Conservation (phyloP, 2,113 vertebrate species). For the Psilopsiagon aurifrons region DNA sequence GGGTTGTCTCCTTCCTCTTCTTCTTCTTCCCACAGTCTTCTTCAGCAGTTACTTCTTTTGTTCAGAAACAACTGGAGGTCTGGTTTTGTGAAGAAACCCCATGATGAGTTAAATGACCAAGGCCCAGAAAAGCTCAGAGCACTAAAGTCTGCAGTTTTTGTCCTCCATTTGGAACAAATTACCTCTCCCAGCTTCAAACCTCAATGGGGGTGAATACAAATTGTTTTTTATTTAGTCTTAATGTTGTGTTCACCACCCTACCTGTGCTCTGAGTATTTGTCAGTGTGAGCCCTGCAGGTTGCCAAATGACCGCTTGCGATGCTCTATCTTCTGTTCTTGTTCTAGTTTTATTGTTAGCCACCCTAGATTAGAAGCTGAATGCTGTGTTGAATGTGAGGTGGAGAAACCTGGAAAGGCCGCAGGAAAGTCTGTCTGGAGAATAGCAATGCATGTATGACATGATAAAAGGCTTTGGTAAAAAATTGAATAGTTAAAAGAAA, state of each 20-base stretch:
- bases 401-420: neutral
- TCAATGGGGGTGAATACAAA: slow-evolving; percentile 42
- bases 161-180: slow-evolving; percentile 54
- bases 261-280: slow-evolving; percentile 8
- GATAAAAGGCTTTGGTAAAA: neutral
- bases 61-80: slow-evolving; percentile 48
- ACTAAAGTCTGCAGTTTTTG: neutral
- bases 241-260: slow-evolving; percentile 1
- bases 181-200: slow-evolving; percentile 26
- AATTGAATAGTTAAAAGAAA: neutral
- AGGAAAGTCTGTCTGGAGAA: neutral
- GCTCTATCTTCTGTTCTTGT: neutral
- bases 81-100: slow-evolving; percentile 12
- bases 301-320: slow-evolving; percentile 33
- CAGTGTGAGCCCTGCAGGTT: slow-evolving; percentile 11
- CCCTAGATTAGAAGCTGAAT: neutral
- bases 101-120: slow-evolving; percentile 32
- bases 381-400: neutral
- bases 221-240: slow-evolving; percentile 53
- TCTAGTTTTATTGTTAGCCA: neutral
- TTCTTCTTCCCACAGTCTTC: neutral
- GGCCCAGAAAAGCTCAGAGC: slow-evolving; percentile 17
- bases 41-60: neutral
- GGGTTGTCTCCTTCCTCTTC: neutral
- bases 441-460: neutral